These are phyloP conservation scores for Rhagoletis zephyria DNA, from an alignment of 1,140 invertebrate species.

Conservation along the genomic window DNA sequence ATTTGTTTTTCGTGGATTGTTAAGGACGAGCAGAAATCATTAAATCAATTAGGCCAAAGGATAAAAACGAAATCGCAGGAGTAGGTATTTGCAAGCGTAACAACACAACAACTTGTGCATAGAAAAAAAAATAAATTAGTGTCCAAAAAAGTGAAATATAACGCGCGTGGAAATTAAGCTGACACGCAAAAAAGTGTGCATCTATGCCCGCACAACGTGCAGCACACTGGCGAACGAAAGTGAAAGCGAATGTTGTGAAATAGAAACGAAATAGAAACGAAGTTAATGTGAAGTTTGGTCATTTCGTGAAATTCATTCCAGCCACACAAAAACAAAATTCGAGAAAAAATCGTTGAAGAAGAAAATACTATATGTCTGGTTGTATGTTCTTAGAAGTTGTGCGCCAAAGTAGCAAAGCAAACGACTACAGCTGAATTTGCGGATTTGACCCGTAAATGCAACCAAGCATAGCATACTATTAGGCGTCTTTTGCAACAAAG, in stretches of 20 bases:
- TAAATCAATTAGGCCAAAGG: slow-evolving; percentile 41
- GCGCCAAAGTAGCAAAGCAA: background rate
- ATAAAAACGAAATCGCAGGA: background rate
- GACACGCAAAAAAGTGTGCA: background rate
- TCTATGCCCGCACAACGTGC: background rate
- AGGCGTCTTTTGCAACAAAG: background rate
- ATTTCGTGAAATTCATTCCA: background rate
- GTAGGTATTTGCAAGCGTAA: background rate
- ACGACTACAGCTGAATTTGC: background rate
- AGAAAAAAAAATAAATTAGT: background rate
- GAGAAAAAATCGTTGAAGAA: background rate
- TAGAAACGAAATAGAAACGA: slow-evolving; percentile 11
- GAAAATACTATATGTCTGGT: background rate
- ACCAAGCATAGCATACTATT: background rate
- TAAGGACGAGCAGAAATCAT: slow-evolving; percentile 33
- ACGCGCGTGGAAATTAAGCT: slow-evolving; percentile 15
- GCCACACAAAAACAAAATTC: background rate
- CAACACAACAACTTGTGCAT: background rate
- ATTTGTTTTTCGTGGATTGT: background rate
- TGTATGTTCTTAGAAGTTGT: background rate
- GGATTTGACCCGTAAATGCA: too few species aligned
- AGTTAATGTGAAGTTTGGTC: background rate
- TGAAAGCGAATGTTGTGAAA: slow-evolving; percentile 41
- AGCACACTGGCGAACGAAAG: background rate
- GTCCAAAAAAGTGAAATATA: background rate